phyloP scores from a whole-genome alignment of 2,113 vertebrate species.

The Platanista minor region DNA sequence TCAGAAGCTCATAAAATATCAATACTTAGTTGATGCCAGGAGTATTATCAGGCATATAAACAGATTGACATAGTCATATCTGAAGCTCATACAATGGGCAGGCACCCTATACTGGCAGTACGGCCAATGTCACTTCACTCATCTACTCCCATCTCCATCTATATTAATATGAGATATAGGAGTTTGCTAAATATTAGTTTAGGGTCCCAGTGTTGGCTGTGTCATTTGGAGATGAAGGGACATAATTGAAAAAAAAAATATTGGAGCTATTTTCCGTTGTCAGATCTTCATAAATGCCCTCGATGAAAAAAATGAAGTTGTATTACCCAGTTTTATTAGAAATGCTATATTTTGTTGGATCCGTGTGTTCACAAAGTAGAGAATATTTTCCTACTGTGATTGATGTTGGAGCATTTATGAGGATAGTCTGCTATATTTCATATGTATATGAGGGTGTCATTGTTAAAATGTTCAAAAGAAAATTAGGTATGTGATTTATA shows the following conservation, averaged over 20 bases:
- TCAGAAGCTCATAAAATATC: background rate
- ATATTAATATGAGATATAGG: background rate
- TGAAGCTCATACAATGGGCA: background rate
- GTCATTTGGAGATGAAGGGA: slow-evolving; percentile 39
- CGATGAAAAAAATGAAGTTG: slow-evolving; percentile 30
- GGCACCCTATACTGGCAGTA: background rate
- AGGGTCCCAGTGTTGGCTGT: background rate
- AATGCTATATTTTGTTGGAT: slow-evolving; percentile 56
- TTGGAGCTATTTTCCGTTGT: slow-evolving; percentile 53
- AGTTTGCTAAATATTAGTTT: slow-evolving; percentile 12
- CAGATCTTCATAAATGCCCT: slow-evolving; percentile 42
- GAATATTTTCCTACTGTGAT: slow-evolving; percentile 57
- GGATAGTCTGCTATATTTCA: slow-evolving; percentile 69
- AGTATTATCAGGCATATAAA: background rate
- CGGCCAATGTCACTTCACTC: background rate
- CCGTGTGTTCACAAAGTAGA: background rate
- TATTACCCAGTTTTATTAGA: slow-evolving; percentile 58
- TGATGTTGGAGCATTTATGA: slow-evolving; percentile 63
- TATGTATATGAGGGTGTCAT: slow-evolving; percentile 57
- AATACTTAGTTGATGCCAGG: background rate
- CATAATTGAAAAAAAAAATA: slow-evolving; percentile 54
- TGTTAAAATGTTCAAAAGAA: slow-evolving; percentile 67
- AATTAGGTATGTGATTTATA: slow-evolving; percentile 73
- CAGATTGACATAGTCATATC: background rate
- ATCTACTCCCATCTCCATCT: background rate